phyloP scores from a whole-genome alignment of 2,797 vertebrate species.

The Ceyx erithaca region DNA sequence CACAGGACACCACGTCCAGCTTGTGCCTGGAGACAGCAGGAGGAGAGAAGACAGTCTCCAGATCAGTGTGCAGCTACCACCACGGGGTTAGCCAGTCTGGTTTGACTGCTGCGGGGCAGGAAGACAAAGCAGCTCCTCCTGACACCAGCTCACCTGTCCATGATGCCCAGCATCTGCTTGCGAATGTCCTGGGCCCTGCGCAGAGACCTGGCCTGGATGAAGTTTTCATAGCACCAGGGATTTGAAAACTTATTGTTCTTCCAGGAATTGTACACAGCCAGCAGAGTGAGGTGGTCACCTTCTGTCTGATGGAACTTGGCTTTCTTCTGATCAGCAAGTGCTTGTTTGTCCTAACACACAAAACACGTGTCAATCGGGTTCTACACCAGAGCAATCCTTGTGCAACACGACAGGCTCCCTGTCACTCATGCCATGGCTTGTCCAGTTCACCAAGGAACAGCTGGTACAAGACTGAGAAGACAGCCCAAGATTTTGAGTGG shows the following conservation, averaged over 20 bases:
- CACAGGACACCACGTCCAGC: conserved; percentile 96
- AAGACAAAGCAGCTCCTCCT: not conserved
- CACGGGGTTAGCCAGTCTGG: not conserved
- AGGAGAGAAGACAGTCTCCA: not conserved
- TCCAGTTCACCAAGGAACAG: not conserved
- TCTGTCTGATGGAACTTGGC: conserved; percentile 98
- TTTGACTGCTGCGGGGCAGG: not conserved
- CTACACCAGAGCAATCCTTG: fast-evolving
- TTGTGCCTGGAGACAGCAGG: conserved; percentile 85
- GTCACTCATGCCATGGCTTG: not conserved
- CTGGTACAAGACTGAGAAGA: not conserved
- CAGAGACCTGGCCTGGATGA: conserved; percentile 96
- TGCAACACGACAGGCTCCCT: fast-evolving
- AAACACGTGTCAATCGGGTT: fast-evolving
- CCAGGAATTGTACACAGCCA: conserved; percentile 99
- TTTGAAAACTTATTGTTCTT: conserved; percentile 99
- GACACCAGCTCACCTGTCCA: conserved; percentile 87
- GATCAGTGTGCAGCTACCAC: not conserved
- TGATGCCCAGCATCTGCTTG: conserved; percentile 99
- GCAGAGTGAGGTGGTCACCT: conserved; percentile 95
- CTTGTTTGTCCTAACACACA: conserved; percentile 92
- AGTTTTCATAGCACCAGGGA: conserved; percentile 99
- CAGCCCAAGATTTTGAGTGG: not conserved
- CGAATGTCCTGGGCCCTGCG: conserved; percentile 96
- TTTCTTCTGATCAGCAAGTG: conserved; percentile 97